Percentiles rank a stretch among this genome's conserved stretches.
Evolutionary conservation across 2,797 vertebrate species (phyloP).

Genomic region (Orientallactaga sibirica): DNA sequence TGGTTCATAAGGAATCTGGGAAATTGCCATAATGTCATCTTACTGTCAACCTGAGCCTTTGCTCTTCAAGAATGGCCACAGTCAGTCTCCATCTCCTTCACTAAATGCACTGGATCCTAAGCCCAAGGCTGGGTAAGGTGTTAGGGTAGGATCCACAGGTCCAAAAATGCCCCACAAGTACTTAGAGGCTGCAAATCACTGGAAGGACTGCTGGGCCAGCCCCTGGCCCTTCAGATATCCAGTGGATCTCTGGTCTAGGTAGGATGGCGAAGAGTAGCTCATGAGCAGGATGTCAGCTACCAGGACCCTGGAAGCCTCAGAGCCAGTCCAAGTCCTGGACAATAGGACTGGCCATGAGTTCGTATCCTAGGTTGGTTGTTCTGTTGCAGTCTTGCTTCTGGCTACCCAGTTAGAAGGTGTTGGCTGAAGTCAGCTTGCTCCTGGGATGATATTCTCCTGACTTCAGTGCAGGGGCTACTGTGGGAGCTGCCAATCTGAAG

Average conservation of each 20-base stretch:
- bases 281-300: neutral
- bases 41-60: neutral
- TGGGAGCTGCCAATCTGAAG: slow-evolving; percentile 1
- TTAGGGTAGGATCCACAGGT: neutral
- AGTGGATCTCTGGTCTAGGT: neutral
- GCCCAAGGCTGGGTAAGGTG: neutral
- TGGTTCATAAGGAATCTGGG: neutral
- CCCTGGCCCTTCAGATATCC: neutral
- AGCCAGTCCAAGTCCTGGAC: neutral
- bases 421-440: slow-evolving; percentile 29
- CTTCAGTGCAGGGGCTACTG: neutral
- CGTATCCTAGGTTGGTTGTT: neutral
- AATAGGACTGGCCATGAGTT: too few relatives aligned
- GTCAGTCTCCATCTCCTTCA: neutral
- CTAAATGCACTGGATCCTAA: neutral
- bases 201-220: neutral
- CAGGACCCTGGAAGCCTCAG: neutral
- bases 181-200: neutral
- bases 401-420: neutral
- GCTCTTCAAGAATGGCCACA: neutral
- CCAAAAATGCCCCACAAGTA: neutral
- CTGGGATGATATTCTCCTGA: neutral
- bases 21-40: neutral
- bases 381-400: neutral
- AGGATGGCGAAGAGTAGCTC: neutral